phyloP scores from a whole-genome alignment of 2,888 invertebrate species.

The Pyrrhia umbra region DNA sequence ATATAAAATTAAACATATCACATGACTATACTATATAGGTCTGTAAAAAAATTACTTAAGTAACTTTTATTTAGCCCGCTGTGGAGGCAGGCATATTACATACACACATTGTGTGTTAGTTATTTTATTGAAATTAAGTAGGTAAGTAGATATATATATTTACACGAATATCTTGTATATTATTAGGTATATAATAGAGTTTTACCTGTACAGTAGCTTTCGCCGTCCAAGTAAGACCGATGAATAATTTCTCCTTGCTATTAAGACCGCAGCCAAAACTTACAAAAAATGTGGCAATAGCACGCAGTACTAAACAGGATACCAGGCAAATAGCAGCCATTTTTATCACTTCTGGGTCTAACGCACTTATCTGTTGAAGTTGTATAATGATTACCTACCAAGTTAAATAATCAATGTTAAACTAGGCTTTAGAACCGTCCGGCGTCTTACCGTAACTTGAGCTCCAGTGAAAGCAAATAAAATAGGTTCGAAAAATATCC shows the following conservation, averaged over 20 bases:
- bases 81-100: too few relatives aligned
- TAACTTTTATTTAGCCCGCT: too few relatives aligned
- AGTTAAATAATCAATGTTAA: not conserved
- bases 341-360: slow-evolving; percentile 91
- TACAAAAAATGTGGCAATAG: slow-evolving; percentile 90
- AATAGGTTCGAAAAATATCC: slow-evolving; percentile 97
- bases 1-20: not conserved
- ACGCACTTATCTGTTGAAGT: slow-evolving; percentile 83
- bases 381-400: not conserved
- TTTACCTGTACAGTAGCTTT: slow-evolving; percentile 97
- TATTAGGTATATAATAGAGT: too few relatives aligned
- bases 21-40: too few relatives aligned
- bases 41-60: too few relatives aligned
- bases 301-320: slow-evolving; percentile 90
- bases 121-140: too few relatives aligned
- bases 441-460: slow-evolving; percentile 92
- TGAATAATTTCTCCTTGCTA: slow-evolving; percentile 95
- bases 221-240: slow-evolving; percentile 95
- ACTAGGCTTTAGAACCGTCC: not conserved
- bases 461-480: slow-evolving; percentile 97
- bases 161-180: too few relatives aligned
- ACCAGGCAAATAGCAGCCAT: slow-evolving; percentile 92
- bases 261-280: slow-evolving; percentile 93
- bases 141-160: too few relatives aligned
- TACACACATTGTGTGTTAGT: too few relatives aligned